Base-by-base conservation (phyloP, 1,140 invertebrate genomes). In the Zaprionus inermis region DNA sequence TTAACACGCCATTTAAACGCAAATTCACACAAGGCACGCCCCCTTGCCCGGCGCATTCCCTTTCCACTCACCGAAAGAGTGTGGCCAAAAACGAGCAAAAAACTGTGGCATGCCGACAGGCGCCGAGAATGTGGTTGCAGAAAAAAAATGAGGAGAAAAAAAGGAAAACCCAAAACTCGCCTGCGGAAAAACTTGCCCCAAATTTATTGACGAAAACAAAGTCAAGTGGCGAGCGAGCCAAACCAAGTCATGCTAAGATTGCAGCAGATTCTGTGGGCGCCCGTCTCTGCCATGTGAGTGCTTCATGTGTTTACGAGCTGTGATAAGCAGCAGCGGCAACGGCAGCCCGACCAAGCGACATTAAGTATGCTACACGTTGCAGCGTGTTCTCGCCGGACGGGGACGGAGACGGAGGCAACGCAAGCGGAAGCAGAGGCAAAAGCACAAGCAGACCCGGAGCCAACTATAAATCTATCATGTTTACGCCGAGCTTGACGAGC, bases 401-500 rank as follows among this genome's bases (percentile, higher is more conserved):
- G 51, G 51, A 38, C 11, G 14, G 12, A 38, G 56, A 32, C 30
- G 9, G 30, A 28, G 24, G 24, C 44, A 49, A 66, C 69, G n/a
- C 74, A 61, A 44, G 38, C 38, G n/a, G 38, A 44, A 16, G 18
- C 18, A 11, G 7, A 20, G n/a, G n/a, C n/a, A n/a, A n/a, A n/a
- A n/a, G n/a, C n/a, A n/a, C n/a, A n/a, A n/a, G 44, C 73, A 76
- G 73, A 74, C 76, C 71, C 71, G 64, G 46, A 79, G 68, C 78
- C 82, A 86, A 85, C 82, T 85, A 85, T 85, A 85, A 85, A 85
- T 85, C 82, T 85, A 85, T 85, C 82, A 85, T 85, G 82, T 85
- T 85, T 85, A 85, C 82, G 79, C 72, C 73, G 76, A 74, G 68
- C 83, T 85, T 85, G 82, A 85, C 83, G 82, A 85, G 82, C 81